Base-by-base conservation (phyloP, 2,113 vertebrate species). In the Eclectus roratus region DNA sequence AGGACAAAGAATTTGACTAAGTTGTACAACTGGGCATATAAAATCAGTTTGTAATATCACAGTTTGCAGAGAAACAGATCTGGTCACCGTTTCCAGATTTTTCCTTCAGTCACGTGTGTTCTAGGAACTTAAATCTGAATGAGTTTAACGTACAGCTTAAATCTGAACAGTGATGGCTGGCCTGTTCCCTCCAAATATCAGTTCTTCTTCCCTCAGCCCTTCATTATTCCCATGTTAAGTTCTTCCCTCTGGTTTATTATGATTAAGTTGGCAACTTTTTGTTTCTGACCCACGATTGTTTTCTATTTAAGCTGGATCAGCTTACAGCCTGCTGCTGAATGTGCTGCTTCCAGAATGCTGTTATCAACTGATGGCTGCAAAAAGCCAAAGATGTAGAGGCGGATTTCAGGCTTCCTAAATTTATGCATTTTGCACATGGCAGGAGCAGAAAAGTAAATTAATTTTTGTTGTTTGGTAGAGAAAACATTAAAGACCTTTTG, bases 71-170 rank as follows among this genome's bases (percentile, higher is more conserved):
- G 60, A 76, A 97, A 61, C 37, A 13, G 37, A 63, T 61, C 79
- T 55, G 91, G 71, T 91, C 73, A 68, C 12, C 89, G 72, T 92
- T 93, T 83, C 73, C n/a, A 37, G 50, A 25, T 81, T 91, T 96
- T 94, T 55, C 41, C 73, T 56, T 69, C 87, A 85, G 77, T 56
- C 73, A 73, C 35, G 56, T 70, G 35, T 81, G 44, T 93, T 96
- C 63, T 91, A 83, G 64, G 88, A 92, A 64, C 68, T 95, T 77
- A 94, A 79, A 76, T 93, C 74, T 86, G 13, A 95, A 46, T 27
- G 68, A 58, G 33, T 58, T 58, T n/a, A 23, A 11, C 73, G 2
- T 39, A 33, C 13, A 5, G 63, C 58, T 94, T 77, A 93, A 74
- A 76, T 94, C 71, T 85, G 17, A 95, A 43, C 31, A 72, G 60